These are phyloP conservation scores for Sminthurinus signatus DNA, from an alignment of 1,140 invertebrate species.

Conservation along the genomic window DNA sequence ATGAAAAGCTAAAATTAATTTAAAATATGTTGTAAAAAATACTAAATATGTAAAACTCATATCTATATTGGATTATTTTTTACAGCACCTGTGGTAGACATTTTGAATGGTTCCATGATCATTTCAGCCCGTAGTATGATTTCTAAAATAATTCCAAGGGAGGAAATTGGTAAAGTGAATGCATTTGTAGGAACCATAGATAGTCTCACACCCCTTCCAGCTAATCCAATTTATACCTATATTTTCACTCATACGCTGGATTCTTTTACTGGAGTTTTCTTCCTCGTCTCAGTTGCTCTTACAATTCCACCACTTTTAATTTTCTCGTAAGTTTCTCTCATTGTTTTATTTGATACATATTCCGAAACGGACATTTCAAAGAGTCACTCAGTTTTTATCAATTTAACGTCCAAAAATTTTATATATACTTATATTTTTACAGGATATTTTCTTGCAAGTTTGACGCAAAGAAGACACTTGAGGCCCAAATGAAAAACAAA, in stretches of 20 bases:
- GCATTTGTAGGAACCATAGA: constrained; percentile 29
- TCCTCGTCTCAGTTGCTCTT: constrained; percentile 28
- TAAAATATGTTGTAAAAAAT: too few relatives aligned
- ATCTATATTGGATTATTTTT: neutral
- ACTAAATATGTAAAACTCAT: too few relatives aligned
- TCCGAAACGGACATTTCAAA: too few relatives aligned
- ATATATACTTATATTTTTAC: too few relatives aligned
- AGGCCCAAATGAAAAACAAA: too few relatives aligned
- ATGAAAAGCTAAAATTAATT: too few relatives aligned
- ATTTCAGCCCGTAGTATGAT: constrained; percentile 53
- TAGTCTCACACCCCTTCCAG: constrained; percentile 29
- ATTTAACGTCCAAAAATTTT: too few relatives aligned
- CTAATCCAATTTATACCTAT: constrained; percentile 29
- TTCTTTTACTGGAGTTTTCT: constrained; percentile 28
- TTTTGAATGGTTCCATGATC: constrained; percentile 51
- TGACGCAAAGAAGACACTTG: too few relatives aligned
- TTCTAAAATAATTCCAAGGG: constrained; percentile 51
- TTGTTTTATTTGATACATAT: too few relatives aligned
- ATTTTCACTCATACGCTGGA: constrained; percentile 29
- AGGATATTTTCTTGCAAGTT: too few relatives aligned
- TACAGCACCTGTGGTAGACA: constrained; percentile 49
- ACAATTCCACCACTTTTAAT: constrained; percentile 26
- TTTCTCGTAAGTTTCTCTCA: constrained; percentile 26
- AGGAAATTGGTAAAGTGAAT: constrained; percentile 46
- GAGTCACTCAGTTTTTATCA: too few relatives aligned